Percentiles rank a stretch among this genome's conserved stretches.
Evolutionary conservation across 1,140 invertebrate genomes (phyloP).

Genomic region (Uloborus diversus): DNA sequence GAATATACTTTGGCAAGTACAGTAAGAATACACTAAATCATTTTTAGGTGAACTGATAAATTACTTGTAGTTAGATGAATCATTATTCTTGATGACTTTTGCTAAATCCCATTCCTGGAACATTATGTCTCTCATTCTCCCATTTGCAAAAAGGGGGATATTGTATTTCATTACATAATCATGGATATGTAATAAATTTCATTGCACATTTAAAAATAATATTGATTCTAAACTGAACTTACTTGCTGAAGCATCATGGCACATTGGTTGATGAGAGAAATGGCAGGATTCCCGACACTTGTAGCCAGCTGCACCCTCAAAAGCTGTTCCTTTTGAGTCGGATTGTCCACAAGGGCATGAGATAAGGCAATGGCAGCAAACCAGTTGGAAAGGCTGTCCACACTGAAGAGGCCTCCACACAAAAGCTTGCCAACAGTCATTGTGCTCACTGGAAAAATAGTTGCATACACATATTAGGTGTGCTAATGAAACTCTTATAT

Average conservation of each 20-base stretch:
- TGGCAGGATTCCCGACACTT: conserved; percentile 81
- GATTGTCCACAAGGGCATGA: conserved; percentile 89
- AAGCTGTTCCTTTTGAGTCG: conserved; percentile 90
- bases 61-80: no score
- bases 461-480: not conserved
- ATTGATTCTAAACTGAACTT: no score
- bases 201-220: no score
- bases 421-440: conserved; percentile 85
- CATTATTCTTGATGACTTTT: no score
- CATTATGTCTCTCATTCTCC: no score
- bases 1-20: no score
- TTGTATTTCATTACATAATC: no score
- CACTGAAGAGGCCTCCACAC: conserved; percentile 91
- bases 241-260: conserved; percentile 81
- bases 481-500: not conserved
- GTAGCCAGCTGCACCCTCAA: conserved; percentile 90
- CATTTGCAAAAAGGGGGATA: no score
- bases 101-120: no score
- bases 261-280: conserved; percentile 89
- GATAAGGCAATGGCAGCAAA: conserved; percentile 91
- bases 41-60: no score
- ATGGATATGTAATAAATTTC: no score
- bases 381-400: conserved; percentile 96
- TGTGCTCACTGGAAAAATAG: conserved; percentile 59
- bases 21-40: no score